Conservation (phyloP, 2,888 invertebrate genomes). For the Malthinus flaveolus region DNA sequence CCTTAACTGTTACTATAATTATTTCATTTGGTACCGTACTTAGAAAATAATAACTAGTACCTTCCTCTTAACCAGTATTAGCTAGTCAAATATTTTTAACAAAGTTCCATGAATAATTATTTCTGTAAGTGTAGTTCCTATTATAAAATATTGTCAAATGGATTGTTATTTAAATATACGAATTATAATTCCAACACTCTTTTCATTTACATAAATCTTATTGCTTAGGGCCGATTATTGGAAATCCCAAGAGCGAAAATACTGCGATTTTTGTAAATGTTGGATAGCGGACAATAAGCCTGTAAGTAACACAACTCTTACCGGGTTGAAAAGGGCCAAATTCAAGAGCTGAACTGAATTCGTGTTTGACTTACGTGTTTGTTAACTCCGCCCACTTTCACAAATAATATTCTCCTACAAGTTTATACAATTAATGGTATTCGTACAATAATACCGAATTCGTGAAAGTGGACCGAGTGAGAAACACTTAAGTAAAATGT, state of each 20-base stretch:
- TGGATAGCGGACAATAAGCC: constrained; percentile 98
- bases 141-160: constrained; percentile 28
- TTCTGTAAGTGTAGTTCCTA: constrained; percentile 27
- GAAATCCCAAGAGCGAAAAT: constrained; percentile 95
- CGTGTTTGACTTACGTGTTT: no score
- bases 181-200: no score
- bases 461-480: no score
- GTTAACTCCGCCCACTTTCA: no score
- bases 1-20: background rate
- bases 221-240: constrained; percentile 86
- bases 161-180: constrained; percentile 30
- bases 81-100: constrained; percentile 27
- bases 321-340: no score
- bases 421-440: no score
- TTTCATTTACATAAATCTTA: background rate
- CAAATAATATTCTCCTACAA: no score
- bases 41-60: constrained; percentile 17
- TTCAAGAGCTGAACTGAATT: no score
- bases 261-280: constrained; percentile 97
- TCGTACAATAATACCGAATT: no score
- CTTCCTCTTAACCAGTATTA: constrained; percentile 33
- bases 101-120: constrained; percentile 22
- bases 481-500: no score
- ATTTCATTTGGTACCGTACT: constrained; percentile 4
- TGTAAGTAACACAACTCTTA: constrained; percentile 56